These are phyloP conservation scores for Furnarius figulus DNA, from an alignment of 2,113 vertebrate species.

Conservation along the genomic window DNA sequence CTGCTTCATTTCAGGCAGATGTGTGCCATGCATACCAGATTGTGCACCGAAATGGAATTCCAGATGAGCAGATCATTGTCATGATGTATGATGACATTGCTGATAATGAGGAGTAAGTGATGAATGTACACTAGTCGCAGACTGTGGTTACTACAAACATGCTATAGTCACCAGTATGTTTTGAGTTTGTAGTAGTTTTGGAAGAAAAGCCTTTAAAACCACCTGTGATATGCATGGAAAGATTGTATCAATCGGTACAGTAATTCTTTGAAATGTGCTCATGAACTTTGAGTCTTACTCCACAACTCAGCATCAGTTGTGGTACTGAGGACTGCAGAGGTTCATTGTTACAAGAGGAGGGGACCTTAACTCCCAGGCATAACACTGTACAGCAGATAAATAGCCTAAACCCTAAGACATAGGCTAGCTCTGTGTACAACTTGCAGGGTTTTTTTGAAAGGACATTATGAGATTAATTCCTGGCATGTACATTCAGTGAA, in stretches of 20 bases:
- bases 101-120: conserved; percentile 83
- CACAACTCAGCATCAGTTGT: not conserved
- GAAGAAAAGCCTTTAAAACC: not conserved
- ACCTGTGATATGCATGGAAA: not conserved
- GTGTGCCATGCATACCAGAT: conserved; percentile 97
- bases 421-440: not conserved
- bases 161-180: not conserved
- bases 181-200: not conserved
- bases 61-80: conserved; percentile 94
- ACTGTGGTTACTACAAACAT: not conserved
- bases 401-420: not conserved
- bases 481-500: not conserved
- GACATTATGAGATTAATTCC: not conserved
- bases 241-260: not conserved
- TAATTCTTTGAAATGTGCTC: not conserved
- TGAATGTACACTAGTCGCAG: not conserved
- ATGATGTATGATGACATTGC: conserved; percentile 99
- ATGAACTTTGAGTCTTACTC: not conserved
- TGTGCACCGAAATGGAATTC: conserved; percentile 90
- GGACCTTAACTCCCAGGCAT: not conserved
- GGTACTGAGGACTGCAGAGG: not conserved
- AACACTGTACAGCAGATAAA: not conserved
- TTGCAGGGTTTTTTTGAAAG: not conserved
- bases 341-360: not conserved
- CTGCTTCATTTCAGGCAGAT: conserved; percentile 82